A percentile compares a stretch with the other conserved stretches of the same genome.
Evolutionary conservation across 2,797 vertebrate genomes (phyloP).

Genomic region (Argentina silus): DNA sequence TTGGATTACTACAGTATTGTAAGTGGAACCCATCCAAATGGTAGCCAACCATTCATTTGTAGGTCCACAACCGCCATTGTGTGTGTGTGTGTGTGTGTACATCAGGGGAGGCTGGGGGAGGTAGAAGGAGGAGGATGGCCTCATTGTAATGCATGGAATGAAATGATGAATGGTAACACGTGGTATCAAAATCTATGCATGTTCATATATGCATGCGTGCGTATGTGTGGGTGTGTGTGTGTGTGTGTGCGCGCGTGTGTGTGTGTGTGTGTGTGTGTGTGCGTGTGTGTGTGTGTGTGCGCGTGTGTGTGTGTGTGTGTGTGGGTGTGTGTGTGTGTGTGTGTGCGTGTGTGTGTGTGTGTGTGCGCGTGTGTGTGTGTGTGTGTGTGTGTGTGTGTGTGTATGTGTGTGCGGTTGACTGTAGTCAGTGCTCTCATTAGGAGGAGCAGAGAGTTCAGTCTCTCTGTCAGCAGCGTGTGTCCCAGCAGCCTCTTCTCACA

Average conservation of each 20-base stretch:
- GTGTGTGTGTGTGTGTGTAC: no score
- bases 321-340: conserved; percentile 15
- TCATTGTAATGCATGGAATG: no score
- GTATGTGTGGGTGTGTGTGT: no score
- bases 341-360: conserved; percentile 9
- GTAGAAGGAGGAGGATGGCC: no score
- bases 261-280: background rate
- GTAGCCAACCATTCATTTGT: background rate
- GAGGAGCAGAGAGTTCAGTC: conserved; percentile 44
- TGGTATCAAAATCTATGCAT: background rate
- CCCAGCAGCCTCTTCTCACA: conserved; percentile 27
- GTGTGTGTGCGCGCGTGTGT: background rate
- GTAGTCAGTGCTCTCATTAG: conserved; percentile 53
- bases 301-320: conserved; percentile 11
- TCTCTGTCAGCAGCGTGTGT: conserved; percentile 35
- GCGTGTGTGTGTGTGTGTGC: conserved; percentile 17
- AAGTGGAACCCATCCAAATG: background rate
- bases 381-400: conserved; percentile 26
- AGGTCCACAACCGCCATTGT: no score
- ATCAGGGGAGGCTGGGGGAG: no score
- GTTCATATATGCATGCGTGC: background rate
- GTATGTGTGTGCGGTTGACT: background rate
- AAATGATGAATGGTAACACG: no score
- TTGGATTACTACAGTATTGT: background rate
- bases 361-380: conserved; percentile 19